phyloP scores from a whole-genome alignment of 2,888 invertebrate species.

The Embidobia sp. region DNA sequence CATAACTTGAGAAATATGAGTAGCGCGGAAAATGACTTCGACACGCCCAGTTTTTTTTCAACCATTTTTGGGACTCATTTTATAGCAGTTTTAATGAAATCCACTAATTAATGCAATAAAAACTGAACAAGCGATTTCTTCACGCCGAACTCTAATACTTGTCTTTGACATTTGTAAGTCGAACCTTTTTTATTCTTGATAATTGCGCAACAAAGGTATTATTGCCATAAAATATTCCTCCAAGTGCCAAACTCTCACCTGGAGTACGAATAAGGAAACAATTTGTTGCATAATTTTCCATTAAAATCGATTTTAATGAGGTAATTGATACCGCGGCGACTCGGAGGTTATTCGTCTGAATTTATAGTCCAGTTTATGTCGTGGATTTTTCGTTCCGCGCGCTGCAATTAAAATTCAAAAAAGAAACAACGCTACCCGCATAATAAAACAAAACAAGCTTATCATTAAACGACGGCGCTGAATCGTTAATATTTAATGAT shows the following conservation, averaged over 20 bases:
- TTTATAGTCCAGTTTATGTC: constrained; percentile 34
- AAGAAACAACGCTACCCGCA: constrained; percentile 5
- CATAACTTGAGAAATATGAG: too few species aligned
- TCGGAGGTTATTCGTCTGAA: constrained; percentile 24
- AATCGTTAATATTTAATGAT: constrained; percentile 47
- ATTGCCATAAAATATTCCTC: constrained; percentile 3
- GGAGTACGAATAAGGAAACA: constrained; percentile 7
- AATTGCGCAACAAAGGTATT: too few species aligned
- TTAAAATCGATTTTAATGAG: constrained; percentile 33
- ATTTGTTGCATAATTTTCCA: constrained; percentile 25
- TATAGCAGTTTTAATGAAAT: too few species aligned
- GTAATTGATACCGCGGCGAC: constrained; percentile 31
- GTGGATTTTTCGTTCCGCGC: constrained; percentile 27
- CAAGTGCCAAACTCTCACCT: constrained; percentile 4
- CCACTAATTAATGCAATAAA: too few species aligned
- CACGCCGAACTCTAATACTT: too few species aligned
- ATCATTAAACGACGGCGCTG: constrained; percentile 43
- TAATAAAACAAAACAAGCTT: constrained; percentile 42
- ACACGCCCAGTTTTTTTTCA: too few species aligned
- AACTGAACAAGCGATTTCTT: too few species aligned
- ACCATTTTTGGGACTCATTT: too few species aligned
- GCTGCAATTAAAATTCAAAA: constrained; percentile 30
- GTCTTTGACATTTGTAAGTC: too few species aligned
- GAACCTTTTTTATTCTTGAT: too few species aligned
- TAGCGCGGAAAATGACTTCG: too few species aligned